Evolutionary conservation across 2,113 vertebrate species (phyloP).

Genomic region (Nycticorax nycticorax): DNA sequence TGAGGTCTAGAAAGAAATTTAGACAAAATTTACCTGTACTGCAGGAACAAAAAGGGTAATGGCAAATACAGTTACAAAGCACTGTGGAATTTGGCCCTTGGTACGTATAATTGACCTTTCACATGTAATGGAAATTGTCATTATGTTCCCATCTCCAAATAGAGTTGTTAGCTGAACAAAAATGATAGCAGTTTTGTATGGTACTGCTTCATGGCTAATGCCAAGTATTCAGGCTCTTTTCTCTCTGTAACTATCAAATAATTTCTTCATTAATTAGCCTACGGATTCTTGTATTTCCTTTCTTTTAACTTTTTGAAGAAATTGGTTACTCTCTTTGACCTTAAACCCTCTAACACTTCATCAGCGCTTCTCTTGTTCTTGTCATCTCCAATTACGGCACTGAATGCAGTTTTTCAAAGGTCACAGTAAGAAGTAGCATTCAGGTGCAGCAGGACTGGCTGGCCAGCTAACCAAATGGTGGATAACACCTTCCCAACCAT

Average conservation of each 20-base stretch:
- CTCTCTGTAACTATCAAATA: background rate
- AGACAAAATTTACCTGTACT: fast-evolving
- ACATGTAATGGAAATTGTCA: background rate
- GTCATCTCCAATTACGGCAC: background rate
- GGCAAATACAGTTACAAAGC: background rate
- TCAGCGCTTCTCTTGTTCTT: background rate
- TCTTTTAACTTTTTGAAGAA: background rate
- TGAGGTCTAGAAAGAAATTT: background rate
- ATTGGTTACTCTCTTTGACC: background rate
- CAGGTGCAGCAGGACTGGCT: background rate
- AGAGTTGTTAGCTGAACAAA: background rate
- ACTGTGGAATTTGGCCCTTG: background rate
- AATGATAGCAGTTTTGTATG: background rate
- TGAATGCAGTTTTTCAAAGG: background rate
- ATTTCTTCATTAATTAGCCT: background rate
- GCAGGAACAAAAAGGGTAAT: background rate
- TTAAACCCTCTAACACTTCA: background rate
- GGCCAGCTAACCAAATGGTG: background rate
- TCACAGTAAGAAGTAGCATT: background rate
- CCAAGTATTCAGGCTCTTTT: background rate
- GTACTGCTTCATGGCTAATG: background rate
- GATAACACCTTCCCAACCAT: background rate
- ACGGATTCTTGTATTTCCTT: background rate
- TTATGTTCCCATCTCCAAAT: background rate
- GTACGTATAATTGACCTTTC: background rate